These are phyloP conservation scores for Acipenser transmontanus DNA, from an alignment of 2,797 vertebrate genomes.

Conservation along the genomic window DNA sequence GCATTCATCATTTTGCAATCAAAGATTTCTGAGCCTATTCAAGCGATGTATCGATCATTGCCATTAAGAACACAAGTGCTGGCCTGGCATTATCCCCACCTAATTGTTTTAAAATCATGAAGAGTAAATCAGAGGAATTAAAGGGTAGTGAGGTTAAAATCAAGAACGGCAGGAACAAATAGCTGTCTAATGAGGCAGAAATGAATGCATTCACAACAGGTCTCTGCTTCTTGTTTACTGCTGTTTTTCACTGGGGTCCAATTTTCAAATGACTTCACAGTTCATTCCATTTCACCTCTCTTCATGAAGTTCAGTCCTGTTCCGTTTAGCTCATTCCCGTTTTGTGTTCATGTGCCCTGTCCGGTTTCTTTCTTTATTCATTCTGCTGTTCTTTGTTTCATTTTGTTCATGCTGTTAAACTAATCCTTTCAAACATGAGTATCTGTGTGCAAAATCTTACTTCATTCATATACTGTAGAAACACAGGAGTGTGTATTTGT, in stretches of 20 bases:
- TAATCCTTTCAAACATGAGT: too few relatives aligned
- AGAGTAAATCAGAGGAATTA: conserved; percentile 30
- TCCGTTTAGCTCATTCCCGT: too few relatives aligned
- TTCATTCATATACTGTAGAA: too few relatives aligned
- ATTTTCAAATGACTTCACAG: background rate
- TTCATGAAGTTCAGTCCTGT: background rate
- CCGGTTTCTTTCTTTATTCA: too few relatives aligned
- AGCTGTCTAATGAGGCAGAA: conserved; percentile 24
- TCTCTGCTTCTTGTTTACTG: background rate
- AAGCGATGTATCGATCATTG: conserved; percentile 32
- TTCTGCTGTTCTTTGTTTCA: too few relatives aligned
- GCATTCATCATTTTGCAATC: conserved; percentile 24
- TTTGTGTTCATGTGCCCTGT: too few relatives aligned
- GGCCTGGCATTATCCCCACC: conserved; percentile 23
- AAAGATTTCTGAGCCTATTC: conserved; percentile 34
- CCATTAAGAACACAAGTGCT: conserved; percentile 22
- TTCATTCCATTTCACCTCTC: background rate
- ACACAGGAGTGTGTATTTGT: too few relatives aligned
- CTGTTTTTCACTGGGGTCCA: background rate
- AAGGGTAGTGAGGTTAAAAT: conserved; percentile 41
- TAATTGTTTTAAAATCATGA: conserved; percentile 28
- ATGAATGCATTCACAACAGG: background rate
- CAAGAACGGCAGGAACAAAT: conserved; percentile 18
- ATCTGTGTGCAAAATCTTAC: too few relatives aligned
- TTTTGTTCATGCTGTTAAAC: too few relatives aligned